A percentile compares a stretch with the other conserved stretches of the same genome.
Evolutionary conservation across 2,113 vertebrate genomes (phyloP).

Genomic region (Zapornia atra): DNA sequence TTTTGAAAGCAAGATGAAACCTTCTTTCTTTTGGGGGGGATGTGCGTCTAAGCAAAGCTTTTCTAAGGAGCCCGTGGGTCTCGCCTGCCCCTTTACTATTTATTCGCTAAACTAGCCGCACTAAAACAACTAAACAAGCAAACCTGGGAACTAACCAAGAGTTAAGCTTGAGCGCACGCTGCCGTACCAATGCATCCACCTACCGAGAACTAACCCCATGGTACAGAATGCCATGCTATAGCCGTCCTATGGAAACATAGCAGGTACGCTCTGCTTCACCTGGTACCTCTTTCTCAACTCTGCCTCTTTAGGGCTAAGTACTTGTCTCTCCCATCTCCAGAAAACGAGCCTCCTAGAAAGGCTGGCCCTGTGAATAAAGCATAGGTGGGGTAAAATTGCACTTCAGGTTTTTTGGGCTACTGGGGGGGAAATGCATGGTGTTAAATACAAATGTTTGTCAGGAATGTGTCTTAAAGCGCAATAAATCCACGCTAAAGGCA

Average conservation of each 20-base stretch:
- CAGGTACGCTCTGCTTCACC: not conserved
- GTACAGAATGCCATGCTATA: not conserved
- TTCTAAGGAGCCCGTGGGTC: not conserved
- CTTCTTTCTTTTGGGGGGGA: too few species aligned
- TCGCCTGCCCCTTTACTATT: not conserved
- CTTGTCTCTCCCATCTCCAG: not conserved
- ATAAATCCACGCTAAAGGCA: not conserved
- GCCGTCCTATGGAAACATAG: not conserved
- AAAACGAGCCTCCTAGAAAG: not conserved
- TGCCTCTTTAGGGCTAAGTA: not conserved
- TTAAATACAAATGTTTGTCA: not conserved
- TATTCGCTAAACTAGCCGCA: not conserved
- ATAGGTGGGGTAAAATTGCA: accelerated
- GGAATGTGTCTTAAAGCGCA: not conserved
- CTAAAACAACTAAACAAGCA: not conserved
- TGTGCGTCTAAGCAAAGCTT: not conserved
- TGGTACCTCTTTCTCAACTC: not conserved
- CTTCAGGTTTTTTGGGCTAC: not conserved
- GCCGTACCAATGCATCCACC: not conserved
- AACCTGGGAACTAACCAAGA: not conserved
- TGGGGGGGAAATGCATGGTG: not conserved
- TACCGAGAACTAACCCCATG: not conserved
- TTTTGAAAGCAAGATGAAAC: not conserved
- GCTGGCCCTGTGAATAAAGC: not conserved
- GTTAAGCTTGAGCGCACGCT: not conserved